Evolutionary conservation across 2,888 invertebrate genomes (phyloP), one percentile per base, ranked within the genome.

Genomic region (Pomacea canaliculata): DNA sequence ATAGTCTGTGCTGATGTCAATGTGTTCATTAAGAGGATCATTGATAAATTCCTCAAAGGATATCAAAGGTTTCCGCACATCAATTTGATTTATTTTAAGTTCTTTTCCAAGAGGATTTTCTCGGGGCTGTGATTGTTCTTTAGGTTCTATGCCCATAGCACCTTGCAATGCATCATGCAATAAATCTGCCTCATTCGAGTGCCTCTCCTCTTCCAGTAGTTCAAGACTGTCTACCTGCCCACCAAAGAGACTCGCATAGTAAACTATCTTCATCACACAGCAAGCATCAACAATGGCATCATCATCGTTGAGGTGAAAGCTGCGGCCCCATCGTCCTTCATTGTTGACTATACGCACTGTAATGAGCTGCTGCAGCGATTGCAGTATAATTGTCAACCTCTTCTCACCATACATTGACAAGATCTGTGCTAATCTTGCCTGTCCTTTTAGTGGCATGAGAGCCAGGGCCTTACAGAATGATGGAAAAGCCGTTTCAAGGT

Each of bases 1-100:
- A 92, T 96, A 97, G 92, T 98, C 97, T 88, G 95, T 94, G 91
- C 97, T 96, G 95, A 97, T 97, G 92, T 97, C 96, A 80, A 98
- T 94, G 76, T 94, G 94, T 91, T 97, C 97, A 92, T 97, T 97
- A 71, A 97, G 92, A 0, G 96, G 95, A 91, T 98, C 97, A 91
- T 98, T 97, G 91, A 97, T 96, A 92, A 98, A 98, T 87, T 97
- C 97, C 81, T 95, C 94, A 88, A 95, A 96, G 76, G 96, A 94
- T 89, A 98, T 93, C 86, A 94, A 93, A 62, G 97, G 97, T 88
- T 94, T 94, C 71, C 96, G 94, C 89, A 96, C 95, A 89, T 97
- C 96, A 86, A 96, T 91, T 46, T 94, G 93, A 87, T 94, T 94
- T 83, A 96, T 92, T 84, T 94, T 94, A 86, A 97, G 93, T 92